Evolutionary conservation across 64 coral and sea anemone species (phyloP).

Genomic region (Stichodactyla mertensii): DNA sequence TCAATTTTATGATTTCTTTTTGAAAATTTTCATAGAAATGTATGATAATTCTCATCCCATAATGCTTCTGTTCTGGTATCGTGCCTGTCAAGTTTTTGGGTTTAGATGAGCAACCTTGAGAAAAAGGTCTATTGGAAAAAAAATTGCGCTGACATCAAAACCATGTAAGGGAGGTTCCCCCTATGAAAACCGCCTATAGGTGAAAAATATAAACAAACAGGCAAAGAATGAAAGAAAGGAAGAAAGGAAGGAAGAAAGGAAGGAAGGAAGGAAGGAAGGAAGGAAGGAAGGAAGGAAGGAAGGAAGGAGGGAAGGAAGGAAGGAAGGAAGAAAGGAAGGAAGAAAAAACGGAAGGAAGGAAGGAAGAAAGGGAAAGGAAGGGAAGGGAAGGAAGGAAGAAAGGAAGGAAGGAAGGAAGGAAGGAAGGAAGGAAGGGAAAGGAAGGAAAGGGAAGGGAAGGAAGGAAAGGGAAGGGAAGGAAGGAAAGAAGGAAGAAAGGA

Average conservation of each 20-base stretch:
- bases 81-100: too few species aligned
- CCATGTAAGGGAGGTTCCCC: too few species aligned
- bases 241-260: neutral
- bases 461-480: neutral
- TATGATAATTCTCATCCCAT: too few species aligned
- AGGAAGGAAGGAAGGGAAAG: neutral
- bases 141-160: too few species aligned
- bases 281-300: neutral
- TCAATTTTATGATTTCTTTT: too few species aligned
- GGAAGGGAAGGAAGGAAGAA: neutral
- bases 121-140: too few species aligned
- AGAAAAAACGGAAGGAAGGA: neutral
- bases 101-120: too few species aligned
- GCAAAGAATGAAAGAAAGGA: neutral
- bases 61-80: too few species aligned
- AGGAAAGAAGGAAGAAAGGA: neutral
- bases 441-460: neutral
- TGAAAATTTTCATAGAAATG: too few species aligned
- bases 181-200: too few species aligned
- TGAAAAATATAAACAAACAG: neutral
- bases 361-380: too few species aligned
- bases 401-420: neutral
- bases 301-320: neutral
- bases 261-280: neutral
- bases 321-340: neutral